phyloP scores from a whole-genome alignment of 2,888 invertebrate species.

The Hirtodrosophila alboralis region DNA sequence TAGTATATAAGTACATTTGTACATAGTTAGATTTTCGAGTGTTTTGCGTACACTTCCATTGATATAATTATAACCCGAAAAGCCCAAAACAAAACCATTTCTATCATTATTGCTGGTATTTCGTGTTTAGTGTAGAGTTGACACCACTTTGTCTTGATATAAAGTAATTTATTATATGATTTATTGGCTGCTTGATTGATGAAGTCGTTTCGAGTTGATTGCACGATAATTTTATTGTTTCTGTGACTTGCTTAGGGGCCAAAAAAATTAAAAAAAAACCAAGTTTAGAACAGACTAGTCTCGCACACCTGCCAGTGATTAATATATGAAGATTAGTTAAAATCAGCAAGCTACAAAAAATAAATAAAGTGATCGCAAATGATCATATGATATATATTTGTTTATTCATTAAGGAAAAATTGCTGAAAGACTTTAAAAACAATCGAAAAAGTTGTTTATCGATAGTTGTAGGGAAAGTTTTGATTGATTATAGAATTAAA shows the following conservation, averaged over 20 bases:
- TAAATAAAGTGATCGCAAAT: no score
- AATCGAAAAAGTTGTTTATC: no score
- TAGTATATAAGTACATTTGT: neutral
- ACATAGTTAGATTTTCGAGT: no score
- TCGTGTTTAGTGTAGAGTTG: conserved; percentile 42
- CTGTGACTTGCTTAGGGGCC: neutral
- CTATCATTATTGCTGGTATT: conserved; percentile 11
- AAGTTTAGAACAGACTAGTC: conserved; percentile 6
- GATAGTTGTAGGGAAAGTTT: no score
- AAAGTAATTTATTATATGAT: conserved; percentile 67
- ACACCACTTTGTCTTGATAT: conserved; percentile 72
- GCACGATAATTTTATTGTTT: conserved; percentile 68
- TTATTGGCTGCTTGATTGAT: conserved; percentile 75
- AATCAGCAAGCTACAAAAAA: no score
- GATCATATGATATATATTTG: no score
- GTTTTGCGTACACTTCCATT: conserved; percentile 14
- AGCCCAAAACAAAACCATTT: conserved; percentile 9
- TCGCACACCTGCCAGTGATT: conserved; percentile 57
- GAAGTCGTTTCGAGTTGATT: conserved; percentile 67
- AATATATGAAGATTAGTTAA: conserved; percentile 57
- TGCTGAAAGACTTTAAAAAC: no score
- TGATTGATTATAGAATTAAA: no score
- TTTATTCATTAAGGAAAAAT: no score
- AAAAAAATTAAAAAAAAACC: neutral
- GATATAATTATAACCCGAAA: conserved; percentile 15